phyloP scores from a whole-genome alignment of 2,113 vertebrate genomes.

The Sturnus vulgaris region DNA sequence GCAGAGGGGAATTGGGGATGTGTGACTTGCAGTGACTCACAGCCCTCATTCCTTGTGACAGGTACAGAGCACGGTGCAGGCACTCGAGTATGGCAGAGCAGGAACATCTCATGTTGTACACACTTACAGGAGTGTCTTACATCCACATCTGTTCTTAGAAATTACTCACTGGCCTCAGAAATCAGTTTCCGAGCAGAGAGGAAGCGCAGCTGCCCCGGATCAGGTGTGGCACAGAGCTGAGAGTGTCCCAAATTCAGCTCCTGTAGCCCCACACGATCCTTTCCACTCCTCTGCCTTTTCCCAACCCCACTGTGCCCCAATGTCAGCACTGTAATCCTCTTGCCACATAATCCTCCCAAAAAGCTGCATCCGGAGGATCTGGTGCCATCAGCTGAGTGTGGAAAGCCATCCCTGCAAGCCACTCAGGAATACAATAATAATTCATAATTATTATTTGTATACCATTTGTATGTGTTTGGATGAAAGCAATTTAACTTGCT shows the following conservation, averaged over 20 bases:
- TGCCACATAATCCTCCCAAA: not conserved
- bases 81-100: accelerated
- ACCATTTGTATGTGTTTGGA: not conserved
- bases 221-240: not conserved
- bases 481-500: not conserved
- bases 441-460: not conserved
- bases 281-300: not conserved
- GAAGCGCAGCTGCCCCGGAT: not conserved
- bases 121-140: not conserved
- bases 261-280: not conserved
- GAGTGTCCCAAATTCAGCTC: not conserved
- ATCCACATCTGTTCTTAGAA: not conserved
- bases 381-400: not conserved
- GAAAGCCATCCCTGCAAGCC: not conserved
- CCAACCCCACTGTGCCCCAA: accelerated
- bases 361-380: not conserved
- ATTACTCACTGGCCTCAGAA: not conserved
- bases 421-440: accelerated
- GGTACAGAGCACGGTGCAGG: not conserved
- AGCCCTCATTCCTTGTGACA: not conserved
- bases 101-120: not conserved
- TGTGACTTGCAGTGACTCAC: not conserved
- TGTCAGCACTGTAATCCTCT: not conserved
- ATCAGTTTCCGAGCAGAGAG: accelerated
- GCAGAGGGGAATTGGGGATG: not conserved